These are phyloP conservation scores for Conus betulinus DNA, from an alignment of 1,140 invertebrate species.

Conservation along the genomic window DNA sequence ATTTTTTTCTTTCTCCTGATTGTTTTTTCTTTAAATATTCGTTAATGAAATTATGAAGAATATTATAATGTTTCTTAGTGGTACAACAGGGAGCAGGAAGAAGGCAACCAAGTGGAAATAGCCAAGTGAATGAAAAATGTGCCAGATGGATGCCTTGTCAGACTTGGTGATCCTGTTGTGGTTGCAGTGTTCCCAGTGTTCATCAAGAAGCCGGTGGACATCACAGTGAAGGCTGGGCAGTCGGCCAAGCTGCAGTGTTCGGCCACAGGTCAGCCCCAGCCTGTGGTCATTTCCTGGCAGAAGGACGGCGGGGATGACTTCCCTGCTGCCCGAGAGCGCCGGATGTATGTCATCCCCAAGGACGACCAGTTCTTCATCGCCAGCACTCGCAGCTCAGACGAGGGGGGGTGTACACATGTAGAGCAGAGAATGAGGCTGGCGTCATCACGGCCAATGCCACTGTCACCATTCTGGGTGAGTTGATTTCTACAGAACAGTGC, in stretches of 20 bases:
- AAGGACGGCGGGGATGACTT: conserved; percentile 89
- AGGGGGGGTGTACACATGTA: conserved; percentile 95
- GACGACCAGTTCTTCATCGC: conserved; percentile 95
- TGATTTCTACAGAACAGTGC: not conserved
- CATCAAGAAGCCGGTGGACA: conserved; percentile 88
- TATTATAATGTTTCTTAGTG: too few relatives aligned
- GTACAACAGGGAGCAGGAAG: too few relatives aligned
- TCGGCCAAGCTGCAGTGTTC: conserved; percentile 94
- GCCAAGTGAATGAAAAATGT: too few relatives aligned
- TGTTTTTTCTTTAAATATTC: too few relatives aligned
- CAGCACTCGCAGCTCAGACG: conserved; percentile 90
- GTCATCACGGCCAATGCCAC: conserved; percentile 90
- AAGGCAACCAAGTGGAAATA: too few relatives aligned
- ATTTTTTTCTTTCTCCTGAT: too few relatives aligned
- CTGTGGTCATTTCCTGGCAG: conserved; percentile 95
- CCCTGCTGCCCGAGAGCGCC: conserved; percentile 92
- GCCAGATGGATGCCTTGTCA: too few relatives aligned
- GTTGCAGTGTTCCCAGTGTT: conserved; percentile 89
- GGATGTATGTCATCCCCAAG: conserved; percentile 93
- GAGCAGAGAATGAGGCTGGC: conserved; percentile 92
- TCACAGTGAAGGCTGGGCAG: conserved; percentile 88
- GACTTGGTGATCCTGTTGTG: not conserved
- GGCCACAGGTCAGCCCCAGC: conserved; percentile 90
- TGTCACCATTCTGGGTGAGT: conserved; percentile 87
- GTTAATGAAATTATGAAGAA: too few relatives aligned